Evolutionary conservation across 2,797 vertebrate species (phyloP).

Genomic region (Yasuhikotakia modesta): DNA sequence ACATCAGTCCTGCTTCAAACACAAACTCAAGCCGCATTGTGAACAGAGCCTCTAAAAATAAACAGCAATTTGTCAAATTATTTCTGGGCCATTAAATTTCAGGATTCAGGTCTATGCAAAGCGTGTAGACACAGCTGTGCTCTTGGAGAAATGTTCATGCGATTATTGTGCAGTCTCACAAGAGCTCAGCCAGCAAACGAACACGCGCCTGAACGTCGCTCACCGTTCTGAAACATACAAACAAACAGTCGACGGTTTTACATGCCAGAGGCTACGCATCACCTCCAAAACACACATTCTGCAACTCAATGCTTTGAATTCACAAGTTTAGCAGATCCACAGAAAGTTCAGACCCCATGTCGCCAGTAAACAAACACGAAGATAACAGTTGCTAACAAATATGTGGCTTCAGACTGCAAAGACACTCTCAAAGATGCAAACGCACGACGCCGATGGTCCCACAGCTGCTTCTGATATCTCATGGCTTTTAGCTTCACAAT

Average conservation of each 20-base stretch:
- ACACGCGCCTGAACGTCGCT: neutral
- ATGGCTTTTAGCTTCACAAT: constrained; percentile 16
- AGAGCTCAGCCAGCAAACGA: neutral
- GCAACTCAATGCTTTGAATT: neutral
- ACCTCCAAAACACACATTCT: constrained; percentile 18
- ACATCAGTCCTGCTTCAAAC: neutral
- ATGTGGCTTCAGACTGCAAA: constrained; percentile 23
- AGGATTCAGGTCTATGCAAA: constrained; percentile 26
- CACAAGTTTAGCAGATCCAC: neutral
- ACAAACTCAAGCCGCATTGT: neutral
- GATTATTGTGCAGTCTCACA: constrained; percentile 24
- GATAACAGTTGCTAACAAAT: constrained; percentile 21
- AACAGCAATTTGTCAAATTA: constrained; percentile 34
- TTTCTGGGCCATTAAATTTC: constrained; percentile 31
- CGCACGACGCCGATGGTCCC: neutral
- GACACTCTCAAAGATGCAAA: constrained; percentile 17
- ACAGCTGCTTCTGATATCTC: constrained; percentile 25
- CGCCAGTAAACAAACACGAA: neutral
- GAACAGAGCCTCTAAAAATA: constrained; percentile 31
- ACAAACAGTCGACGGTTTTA: constrained; percentile 6
- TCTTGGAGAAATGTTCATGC: constrained; percentile 32
- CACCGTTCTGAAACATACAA: constrained; percentile 11
- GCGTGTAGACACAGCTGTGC: constrained; percentile 26
- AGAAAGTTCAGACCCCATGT: neutral
- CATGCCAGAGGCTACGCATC: constrained; percentile 15